phyloP scores from a whole-genome alignment of 2,797 vertebrate species.

The Cossypha dichroa region DNA sequence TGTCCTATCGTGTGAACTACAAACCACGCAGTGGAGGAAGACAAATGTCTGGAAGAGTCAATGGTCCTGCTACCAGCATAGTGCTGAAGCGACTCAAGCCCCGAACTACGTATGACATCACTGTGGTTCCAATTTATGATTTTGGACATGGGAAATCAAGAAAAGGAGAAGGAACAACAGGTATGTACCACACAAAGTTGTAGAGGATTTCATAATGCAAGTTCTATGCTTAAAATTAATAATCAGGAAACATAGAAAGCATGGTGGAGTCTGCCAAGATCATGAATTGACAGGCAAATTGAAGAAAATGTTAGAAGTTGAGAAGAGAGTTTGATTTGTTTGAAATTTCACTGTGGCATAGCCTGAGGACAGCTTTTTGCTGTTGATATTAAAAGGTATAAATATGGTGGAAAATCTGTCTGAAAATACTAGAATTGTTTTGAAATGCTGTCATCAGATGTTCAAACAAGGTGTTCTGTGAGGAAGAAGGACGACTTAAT shows the following conservation, averaged over 20 bases:
- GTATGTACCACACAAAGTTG: conserved; percentile 74
- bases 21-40: conserved; percentile 78
- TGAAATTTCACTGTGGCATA: background rate
- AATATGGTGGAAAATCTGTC: background rate
- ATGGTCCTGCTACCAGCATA: conserved; percentile 76
- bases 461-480: background rate
- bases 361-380: background rate
- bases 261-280: background rate
- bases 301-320: background rate
- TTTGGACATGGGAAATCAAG: conserved; percentile 92
- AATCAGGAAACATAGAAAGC: background rate
- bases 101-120: conserved; percentile 86
- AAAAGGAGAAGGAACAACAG: conserved; percentile 96
- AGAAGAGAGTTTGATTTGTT: background rate
- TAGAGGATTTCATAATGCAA: background rate
- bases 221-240: background rate
- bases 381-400: background rate
- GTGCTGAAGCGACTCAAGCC: conserved; percentile 86
- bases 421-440: background rate
- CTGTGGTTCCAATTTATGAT: conserved; percentile 89
- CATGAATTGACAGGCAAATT: background rate
- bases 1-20: conserved; percentile 87
- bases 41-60: conserved; percentile 82
- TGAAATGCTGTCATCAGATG: background rate
- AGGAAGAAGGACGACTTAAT: background rate